Conservation (phyloP, 2,797 vertebrate genomes). For the Coluber constrictor region DNA sequence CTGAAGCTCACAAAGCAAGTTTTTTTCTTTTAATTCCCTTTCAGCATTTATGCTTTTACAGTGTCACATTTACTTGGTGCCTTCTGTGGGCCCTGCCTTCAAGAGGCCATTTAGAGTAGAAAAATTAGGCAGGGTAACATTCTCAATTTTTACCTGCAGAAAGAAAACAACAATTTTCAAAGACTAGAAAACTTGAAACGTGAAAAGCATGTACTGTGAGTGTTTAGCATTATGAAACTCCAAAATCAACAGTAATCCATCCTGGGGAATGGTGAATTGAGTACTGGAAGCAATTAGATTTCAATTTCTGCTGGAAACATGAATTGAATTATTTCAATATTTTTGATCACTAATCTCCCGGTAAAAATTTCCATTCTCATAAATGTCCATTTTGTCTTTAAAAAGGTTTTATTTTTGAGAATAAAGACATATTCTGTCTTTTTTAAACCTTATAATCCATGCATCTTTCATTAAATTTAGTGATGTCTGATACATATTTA, state of each 20-base stretch:
- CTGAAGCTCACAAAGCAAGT: slow-evolving; percentile 25
- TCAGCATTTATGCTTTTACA: background rate
- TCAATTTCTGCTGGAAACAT: background rate
- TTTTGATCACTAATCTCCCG: background rate
- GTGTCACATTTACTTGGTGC: background rate
- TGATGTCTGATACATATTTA: background rate
- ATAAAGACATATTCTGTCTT: background rate
- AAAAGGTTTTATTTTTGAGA: background rate
- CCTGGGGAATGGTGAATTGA: background rate
- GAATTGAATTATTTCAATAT: background rate
- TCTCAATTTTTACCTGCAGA: background rate
- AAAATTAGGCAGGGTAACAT: background rate
- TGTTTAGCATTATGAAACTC: background rate
- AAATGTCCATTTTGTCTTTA: background rate
- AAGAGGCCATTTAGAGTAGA: background rate
- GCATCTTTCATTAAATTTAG: background rate
- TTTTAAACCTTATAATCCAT: background rate
- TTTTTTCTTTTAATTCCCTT: background rate
- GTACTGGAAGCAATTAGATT: background rate
- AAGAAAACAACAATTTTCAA: background rate
- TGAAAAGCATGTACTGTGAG: background rate
- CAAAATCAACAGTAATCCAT: background rate
- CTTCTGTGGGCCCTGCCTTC: background rate
- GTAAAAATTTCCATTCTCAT: background rate
- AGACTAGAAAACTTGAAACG: background rate